Conservation (phyloP, 1,140 invertebrate genomes). For the Dreissena rostriformis region DNA sequence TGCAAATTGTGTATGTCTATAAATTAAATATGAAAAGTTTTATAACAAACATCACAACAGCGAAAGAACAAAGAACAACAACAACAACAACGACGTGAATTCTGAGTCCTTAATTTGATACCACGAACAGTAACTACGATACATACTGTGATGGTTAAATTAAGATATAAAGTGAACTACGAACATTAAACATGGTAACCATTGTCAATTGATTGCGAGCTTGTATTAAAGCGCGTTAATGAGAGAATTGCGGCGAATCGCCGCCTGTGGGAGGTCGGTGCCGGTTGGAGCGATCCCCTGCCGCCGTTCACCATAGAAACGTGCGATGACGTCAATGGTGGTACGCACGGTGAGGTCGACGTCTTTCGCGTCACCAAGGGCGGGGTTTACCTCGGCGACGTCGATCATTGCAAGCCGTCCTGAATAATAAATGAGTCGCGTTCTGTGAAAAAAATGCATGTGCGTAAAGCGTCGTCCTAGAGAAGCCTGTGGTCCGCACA, state of each 20-base stretch:
- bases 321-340: constrained; percentile 64
- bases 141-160: no score
- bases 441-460: no score
- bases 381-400: constrained; percentile 94
- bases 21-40: no score
- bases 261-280: constrained; percentile 59
- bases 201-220: not conserved
- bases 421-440: constrained; percentile 41
- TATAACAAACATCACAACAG: no score
- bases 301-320: constrained; percentile 71
- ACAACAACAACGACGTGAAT: no score
- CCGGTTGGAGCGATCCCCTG: constrained; percentile 63
- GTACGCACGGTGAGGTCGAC: constrained; percentile 64
- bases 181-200: not conserved
- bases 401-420: constrained; percentile 89
- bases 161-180: not conserved
- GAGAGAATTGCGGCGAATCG: not conserved
- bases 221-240: not conserved
- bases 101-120: no score
- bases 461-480: no score
- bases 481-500: no score
- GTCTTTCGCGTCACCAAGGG: constrained; percentile 65
- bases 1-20: no score
- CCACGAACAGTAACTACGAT: no score
- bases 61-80: no score